Evolutionary conservation across 1,140 invertebrate species (phyloP).

Genomic region (Adoxophyes honmai): DNA sequence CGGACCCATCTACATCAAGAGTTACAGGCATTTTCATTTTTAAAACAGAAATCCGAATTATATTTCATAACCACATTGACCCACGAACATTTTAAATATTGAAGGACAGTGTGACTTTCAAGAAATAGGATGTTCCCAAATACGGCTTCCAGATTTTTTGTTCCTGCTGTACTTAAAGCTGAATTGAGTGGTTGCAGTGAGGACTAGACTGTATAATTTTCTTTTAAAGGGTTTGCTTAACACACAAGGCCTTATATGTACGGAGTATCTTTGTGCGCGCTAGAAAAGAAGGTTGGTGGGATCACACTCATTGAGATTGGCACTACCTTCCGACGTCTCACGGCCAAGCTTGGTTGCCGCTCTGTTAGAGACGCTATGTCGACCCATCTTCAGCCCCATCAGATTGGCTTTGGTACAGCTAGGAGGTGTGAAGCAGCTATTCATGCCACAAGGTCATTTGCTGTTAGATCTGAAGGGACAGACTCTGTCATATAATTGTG

Average conservation of each 20-base stretch:
- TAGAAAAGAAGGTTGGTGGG: background rate
- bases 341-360: background rate
- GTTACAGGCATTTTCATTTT: constrained; percentile 2
- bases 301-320: background rate
- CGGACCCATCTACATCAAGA: background rate
- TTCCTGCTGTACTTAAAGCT: no score
- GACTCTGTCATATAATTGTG: no score
- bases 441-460: background rate
- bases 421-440: background rate
- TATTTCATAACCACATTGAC: no score
- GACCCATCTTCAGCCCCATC: background rate
- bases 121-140: no score
- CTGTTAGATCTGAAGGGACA: no score
- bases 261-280: background rate
- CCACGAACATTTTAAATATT: no score
- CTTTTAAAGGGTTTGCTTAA: background rate
- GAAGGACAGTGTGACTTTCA: no score
- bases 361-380: background rate
- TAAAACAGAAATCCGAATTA: background rate
- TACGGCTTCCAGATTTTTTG: no score
- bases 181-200: no score
- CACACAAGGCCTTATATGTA: background rate
- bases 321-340: background rate
- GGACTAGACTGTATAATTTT: background rate
- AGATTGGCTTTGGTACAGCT: background rate